A percentile compares a stretch with the other conserved stretches of the same genome.
Evolutionary conservation across 2,797 vertebrate genomes (phyloP).

Genomic region (Sarcophilus harrisii): DNA sequence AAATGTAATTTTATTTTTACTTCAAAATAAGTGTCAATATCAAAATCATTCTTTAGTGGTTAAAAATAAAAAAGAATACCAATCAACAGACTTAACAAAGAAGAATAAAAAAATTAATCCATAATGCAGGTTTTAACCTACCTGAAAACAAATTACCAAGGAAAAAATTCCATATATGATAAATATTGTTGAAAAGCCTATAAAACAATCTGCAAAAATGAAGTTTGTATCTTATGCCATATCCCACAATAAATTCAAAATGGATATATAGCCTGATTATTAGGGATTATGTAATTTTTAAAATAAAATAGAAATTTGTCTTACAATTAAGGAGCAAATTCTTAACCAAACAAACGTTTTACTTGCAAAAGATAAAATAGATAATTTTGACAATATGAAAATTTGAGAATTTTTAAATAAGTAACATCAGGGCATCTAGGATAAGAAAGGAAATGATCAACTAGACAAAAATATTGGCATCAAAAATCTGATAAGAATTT

Average conservation of each 20-base stretch:
- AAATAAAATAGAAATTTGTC: neutral
- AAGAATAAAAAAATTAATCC: too few species aligned
- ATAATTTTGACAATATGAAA: neutral
- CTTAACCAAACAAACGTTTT: neutral
- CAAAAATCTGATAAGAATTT: neutral
- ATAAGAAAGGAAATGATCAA: neutral
- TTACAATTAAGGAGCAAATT: neutral
- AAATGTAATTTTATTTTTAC: slow-evolving; percentile 12
- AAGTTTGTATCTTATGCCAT: neutral
- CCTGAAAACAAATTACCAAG: too few species aligned
- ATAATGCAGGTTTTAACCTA: too few species aligned
- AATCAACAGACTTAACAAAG: too few species aligned
- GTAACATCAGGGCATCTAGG: too few species aligned
- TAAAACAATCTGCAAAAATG: neutral
- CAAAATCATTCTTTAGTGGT: too few species aligned
- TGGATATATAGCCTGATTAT: neutral
- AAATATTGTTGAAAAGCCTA: neutral
- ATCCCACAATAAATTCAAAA: too few species aligned
- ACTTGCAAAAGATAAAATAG: neutral
- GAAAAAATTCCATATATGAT: too few species aligned
- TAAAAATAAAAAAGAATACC: too few species aligned
- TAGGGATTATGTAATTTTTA: neutral
- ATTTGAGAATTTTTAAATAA: neutral
- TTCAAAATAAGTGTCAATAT: neutral
- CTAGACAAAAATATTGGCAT: neutral